phyloP scores from a whole-genome alignment of 1,140 invertebrate genomes.

The Eulimnadia texana region DNA sequence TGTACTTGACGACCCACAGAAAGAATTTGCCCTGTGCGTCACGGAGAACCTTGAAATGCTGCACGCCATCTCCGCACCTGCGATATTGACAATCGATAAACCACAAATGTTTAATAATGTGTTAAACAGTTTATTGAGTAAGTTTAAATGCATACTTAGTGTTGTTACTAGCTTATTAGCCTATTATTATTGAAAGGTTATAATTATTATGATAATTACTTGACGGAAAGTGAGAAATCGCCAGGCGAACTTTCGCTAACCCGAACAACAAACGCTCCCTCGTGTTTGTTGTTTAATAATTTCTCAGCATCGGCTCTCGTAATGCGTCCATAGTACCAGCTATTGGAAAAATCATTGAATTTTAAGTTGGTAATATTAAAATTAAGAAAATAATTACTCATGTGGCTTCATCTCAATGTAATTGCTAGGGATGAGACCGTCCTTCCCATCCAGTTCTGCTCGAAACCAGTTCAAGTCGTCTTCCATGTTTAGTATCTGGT shows the following conservation, averaged over 20 bases:
- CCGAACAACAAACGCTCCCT: conserved; percentile 95
- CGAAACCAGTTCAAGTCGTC: conserved; percentile 99
- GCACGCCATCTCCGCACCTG: conserved; percentile 80
- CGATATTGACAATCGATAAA: neutral
- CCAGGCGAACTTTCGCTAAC: conserved; percentile 97
- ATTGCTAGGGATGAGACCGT: conserved; percentile 97
- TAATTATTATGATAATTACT: conserved; percentile 37
- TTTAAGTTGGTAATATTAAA: no score
- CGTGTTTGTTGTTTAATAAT: conserved; percentile 80
- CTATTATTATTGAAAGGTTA: no score
- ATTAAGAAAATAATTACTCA: no score
- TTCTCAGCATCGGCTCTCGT: conserved; percentile 92
- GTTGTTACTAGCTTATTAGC: no score
- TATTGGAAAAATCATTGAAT: conserved; percentile 21
- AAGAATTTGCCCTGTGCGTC: conserved; percentile 98
- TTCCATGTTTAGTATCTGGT: conserved; percentile 77
- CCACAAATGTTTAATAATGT: neutral
- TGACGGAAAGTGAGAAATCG: conserved; percentile 97
- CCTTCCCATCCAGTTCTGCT: conserved; percentile 92
- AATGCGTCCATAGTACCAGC: conserved; percentile 95
- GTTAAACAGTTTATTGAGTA: no score
- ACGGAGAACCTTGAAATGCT: conserved; percentile 96
- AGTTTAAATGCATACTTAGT: no score
- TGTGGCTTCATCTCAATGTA: conserved; percentile 98
- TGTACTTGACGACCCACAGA: conserved; percentile 98